Evolutionary conservation across 2,888 invertebrate species (phyloP).

Genomic region (Invenusta paracnida): DNA sequence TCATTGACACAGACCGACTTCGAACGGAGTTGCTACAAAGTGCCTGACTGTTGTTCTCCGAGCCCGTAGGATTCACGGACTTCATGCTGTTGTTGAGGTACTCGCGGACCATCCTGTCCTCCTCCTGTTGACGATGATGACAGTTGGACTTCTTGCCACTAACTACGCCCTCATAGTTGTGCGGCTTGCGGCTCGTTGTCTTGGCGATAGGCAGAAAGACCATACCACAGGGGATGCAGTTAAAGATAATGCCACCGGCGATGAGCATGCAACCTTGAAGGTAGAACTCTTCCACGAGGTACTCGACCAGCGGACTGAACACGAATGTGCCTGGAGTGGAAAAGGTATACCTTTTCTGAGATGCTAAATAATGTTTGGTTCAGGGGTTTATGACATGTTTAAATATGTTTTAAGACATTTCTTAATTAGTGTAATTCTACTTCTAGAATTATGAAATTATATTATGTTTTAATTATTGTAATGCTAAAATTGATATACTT

Average conservation of each 20-base stretch:
- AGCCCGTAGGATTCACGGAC: not conserved
- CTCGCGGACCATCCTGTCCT: not conserved
- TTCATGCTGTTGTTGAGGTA: conserved; percentile 2
- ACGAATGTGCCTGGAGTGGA: conserved; percentile 75
- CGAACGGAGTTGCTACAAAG: not conserved
- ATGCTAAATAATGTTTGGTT: too few relatives aligned
- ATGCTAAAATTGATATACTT: too few relatives aligned
- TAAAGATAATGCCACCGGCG: conserved; percentile 34
- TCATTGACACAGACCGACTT: not conserved
- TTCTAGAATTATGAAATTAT: too few relatives aligned
- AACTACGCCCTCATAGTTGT: not conserved
- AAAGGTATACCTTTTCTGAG: too few relatives aligned
- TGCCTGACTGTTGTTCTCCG: not conserved
- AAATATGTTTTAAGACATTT: too few relatives aligned
- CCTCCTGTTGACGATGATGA: not conserved
- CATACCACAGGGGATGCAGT: conserved; percentile 37
- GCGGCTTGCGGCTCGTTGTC: not conserved
- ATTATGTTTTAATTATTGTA: too few relatives aligned
- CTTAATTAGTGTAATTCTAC: too few relatives aligned
- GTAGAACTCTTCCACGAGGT: conserved; percentile 69
- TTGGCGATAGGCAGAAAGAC: not conserved
- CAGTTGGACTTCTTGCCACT: not conserved
- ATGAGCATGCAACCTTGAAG: conserved; percentile 85
- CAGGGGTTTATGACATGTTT: too few relatives aligned
- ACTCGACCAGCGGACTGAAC: conserved; percentile 68